Evolutionary conservation across 2,888 invertebrate species (phyloP).

Genomic region (Melipona bicolor): DNA sequence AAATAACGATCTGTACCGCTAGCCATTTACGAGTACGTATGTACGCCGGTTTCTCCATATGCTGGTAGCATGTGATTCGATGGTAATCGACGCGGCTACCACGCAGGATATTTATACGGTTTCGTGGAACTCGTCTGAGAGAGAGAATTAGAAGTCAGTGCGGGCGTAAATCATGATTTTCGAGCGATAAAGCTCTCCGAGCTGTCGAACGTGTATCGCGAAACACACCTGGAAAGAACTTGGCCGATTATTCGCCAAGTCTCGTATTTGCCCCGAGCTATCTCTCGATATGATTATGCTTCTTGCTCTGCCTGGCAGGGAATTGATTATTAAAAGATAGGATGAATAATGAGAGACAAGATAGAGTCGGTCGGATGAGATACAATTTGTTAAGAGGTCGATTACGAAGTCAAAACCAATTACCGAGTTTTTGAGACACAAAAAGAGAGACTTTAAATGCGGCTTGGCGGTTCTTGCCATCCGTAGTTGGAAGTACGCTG

Average conservation of each 20-base stretch:
- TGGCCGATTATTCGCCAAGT: constrained; percentile 9
- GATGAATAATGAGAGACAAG: constrained; percentile 13
- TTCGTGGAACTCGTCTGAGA: background rate
- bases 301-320: constrained; percentile 21
- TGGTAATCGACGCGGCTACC: background rate
- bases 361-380: constrained; percentile 8
- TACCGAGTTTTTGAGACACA: constrained; percentile 11
- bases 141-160: background rate
- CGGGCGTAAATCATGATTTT: constrained; percentile 22
- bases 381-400: constrained; percentile 34
- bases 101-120: background rate
- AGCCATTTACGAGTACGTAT: background rate
- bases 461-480: background rate
- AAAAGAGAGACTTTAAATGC: constrained; percentile 13
- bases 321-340: constrained; percentile 48
- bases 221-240: background rate
- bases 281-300: constrained; percentile 16
- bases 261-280: constrained; percentile 1
- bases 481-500: too few relatives aligned
- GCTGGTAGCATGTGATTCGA: background rate
- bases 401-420: constrained; percentile 29
- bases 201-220: constrained; percentile 21
- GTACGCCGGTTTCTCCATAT: too few relatives aligned
- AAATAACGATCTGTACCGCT: background rate
- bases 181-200: constrained; percentile 3